These are phyloP conservation scores for Nasonia longicornis DNA, from an alignment of 1,140 invertebrate genomes.

Conservation along the genomic window DNA sequence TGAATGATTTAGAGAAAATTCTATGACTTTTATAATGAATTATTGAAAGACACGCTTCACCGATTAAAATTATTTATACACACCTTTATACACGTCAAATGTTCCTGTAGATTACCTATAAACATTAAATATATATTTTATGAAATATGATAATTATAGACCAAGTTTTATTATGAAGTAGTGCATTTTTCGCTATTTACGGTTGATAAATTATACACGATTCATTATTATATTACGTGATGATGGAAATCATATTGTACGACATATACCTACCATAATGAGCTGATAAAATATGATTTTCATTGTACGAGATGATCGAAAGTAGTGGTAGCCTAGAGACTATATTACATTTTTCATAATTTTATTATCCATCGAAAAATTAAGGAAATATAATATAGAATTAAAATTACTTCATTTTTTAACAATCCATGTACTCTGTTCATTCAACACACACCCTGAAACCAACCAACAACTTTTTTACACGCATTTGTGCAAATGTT, in stretches of 20 bases:
- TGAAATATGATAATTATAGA: not conserved
- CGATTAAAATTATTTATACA: not conserved
- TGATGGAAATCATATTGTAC: not conserved
- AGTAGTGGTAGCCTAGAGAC: not conserved
- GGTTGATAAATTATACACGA: not conserved
- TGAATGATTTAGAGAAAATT: not conserved
- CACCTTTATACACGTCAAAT: not conserved
- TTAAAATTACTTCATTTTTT: not conserved
- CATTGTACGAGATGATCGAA: not conserved
- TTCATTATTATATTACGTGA: not conserved
- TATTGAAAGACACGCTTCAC: not conserved
- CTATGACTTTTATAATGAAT: not conserved
- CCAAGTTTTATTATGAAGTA: not conserved
- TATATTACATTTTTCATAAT: not conserved
- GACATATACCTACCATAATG: no score
- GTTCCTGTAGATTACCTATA: not conserved
- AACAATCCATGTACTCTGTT: no score
- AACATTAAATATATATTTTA: not conserved
- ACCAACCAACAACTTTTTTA: not conserved
- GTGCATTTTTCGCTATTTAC: slow-evolving; percentile 3
- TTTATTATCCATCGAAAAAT: not conserved
- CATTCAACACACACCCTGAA: no score
- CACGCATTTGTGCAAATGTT: not conserved
- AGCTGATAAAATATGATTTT: not conserved
- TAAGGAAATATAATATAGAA: not conserved